Evolutionary conservation across 2,888 invertebrate species (phyloP).

Genomic region (Antitype chi): DNA sequence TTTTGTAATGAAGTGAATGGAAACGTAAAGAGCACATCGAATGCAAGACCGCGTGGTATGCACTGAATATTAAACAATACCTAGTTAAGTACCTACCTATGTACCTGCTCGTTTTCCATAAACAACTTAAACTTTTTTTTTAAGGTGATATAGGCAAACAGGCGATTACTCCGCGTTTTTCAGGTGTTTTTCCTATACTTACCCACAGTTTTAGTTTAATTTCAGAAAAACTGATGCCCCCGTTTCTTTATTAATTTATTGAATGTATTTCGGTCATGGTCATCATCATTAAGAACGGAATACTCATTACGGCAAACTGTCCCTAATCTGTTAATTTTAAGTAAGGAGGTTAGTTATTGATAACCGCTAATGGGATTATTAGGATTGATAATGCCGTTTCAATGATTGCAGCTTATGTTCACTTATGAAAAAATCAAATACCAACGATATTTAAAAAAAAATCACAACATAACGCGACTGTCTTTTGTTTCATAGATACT

Average conservation of each 20-base stretch:
- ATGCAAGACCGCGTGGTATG: slow-evolving; percentile 24
- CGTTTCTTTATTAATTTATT: slow-evolving; percentile 15
- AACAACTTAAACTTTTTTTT: slow-evolving; percentile 9
- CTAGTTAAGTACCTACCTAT: too few species aligned
- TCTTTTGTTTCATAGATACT: slow-evolving; percentile 9
- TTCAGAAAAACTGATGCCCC: not conserved
- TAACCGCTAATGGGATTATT: slow-evolving; percentile 10
- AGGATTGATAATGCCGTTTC: not conserved
- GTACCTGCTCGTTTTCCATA: slow-evolving; percentile 10
- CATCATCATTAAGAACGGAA: slow-evolving; percentile 25
- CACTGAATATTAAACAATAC: slow-evolving; percentile 43
- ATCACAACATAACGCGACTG: not conserved
- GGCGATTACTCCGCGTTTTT: slow-evolving; percentile 2
- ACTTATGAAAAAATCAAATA: not conserved
- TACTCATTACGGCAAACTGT: not conserved
- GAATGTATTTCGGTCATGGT: slow-evolving; percentile 36
- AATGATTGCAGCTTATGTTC: not conserved
- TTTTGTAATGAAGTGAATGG: slow-evolving; percentile 52
- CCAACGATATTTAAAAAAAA: not conserved
- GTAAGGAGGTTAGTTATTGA: slow-evolving; percentile 13
- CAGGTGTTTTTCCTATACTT: not conserved
- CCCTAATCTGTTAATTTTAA: slow-evolving; percentile 15
- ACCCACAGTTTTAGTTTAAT: not conserved
- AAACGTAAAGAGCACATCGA: slow-evolving; percentile 42
- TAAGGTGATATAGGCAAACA: slow-evolving; percentile 1